Conservation (phyloP, 2,113 vertebrate species). For the Anhinga rufa region DNA sequence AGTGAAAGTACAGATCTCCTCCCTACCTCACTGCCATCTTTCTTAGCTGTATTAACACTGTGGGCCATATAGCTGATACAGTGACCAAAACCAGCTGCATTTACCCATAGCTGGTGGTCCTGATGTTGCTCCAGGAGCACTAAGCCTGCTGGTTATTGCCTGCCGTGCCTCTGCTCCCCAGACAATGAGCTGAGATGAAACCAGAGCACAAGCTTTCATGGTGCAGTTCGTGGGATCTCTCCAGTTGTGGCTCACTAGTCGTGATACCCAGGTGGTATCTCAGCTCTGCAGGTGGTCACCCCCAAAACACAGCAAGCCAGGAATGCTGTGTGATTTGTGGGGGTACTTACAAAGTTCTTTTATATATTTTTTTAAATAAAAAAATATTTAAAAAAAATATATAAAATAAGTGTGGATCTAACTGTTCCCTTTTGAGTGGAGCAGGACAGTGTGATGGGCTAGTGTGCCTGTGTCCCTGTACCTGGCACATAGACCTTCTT, state of each 20-base stretch:
- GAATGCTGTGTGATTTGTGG: not conserved
- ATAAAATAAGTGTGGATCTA: rapidly evolving
- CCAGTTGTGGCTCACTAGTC: not conserved
- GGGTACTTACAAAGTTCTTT: not conserved
- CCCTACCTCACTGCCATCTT: not conserved
- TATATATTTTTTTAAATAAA: too few species aligned
- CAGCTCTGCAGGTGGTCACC: not conserved
- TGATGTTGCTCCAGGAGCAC: not conserved
- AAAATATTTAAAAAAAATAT: too few species aligned
- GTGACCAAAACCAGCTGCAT: not conserved
- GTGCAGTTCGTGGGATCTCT: not conserved
- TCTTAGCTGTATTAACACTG: not conserved
- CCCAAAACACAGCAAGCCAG: not conserved
- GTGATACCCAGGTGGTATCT: not conserved
- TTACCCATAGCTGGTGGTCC: not conserved
- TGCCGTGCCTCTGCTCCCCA: not conserved
- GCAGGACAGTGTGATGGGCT: not conserved
- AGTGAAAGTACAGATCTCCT: not conserved
- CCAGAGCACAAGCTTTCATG: not conserved
- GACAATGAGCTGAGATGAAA: not conserved
- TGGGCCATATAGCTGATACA: not conserved
- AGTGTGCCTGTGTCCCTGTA: not conserved
- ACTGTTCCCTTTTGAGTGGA: not conserved
- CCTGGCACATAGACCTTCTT: not conserved
- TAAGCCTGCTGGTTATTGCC: not conserved